A percentile compares a stretch with the other conserved stretches of the same genome.
Conservation (phyloP, 2,113 vertebrate species). For the Pelusios castaneus region DNA sequence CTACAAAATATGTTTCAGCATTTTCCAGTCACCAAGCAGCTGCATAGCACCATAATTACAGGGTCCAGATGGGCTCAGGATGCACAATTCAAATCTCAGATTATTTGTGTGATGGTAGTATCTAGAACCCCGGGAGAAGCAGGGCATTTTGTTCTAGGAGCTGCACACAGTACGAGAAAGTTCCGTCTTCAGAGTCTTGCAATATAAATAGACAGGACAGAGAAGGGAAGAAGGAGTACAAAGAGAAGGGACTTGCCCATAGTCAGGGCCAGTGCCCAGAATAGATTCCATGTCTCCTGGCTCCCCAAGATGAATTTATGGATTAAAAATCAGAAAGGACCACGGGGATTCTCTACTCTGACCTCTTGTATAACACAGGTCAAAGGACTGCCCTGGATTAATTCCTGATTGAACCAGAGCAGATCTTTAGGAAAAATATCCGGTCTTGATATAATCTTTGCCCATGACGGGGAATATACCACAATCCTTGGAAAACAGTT, state of each 20-base stretch:
- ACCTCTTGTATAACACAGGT: too few species aligned
- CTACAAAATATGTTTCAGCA: accelerated
- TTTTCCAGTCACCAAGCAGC: accelerated
- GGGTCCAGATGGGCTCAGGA: neutral
- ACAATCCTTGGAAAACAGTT: too few species aligned
- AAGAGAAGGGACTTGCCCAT: neutral
- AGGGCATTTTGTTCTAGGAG: neutral
- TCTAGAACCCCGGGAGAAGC: neutral
- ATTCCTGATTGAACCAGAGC: too few species aligned
- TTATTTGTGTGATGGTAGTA: neutral
- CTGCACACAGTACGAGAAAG: neutral
- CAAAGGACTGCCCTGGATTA: too few species aligned
- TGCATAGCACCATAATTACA: neutral
- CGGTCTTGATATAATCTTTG: too few species aligned
- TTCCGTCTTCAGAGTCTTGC: neutral
- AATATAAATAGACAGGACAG: neutral
- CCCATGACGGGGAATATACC: too few species aligned
- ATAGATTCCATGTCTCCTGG: neutral
- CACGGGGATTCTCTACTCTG: too few species aligned
- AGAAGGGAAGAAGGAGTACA: neutral
- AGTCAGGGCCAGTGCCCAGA: neutral
- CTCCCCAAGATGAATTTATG: too few species aligned
- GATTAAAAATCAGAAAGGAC: too few species aligned
- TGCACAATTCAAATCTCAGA: too few species aligned
- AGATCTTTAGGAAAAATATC: too few species aligned